Evolutionary conservation across 1,140 invertebrate species (phyloP).

Genomic region (Subanguina moxae): DNA sequence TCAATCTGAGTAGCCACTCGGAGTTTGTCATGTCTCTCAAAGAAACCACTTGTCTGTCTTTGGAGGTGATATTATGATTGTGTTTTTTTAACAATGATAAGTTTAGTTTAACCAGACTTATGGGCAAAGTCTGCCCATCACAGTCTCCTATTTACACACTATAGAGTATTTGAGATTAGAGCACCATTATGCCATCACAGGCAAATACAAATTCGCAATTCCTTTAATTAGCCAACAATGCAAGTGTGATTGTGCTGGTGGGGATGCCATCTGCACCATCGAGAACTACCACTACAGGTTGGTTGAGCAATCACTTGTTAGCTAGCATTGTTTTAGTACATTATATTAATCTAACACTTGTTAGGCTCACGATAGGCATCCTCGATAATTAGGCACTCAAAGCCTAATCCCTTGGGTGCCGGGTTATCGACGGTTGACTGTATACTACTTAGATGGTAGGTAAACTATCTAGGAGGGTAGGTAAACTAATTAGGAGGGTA

Average conservation of each 20-base stretch:
- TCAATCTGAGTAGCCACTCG: neutral
- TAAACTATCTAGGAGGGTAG: too few species aligned
- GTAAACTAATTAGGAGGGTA: too few species aligned
- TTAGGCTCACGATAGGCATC: neutral
- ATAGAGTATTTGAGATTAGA: constrained; percentile 47
- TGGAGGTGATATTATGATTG: neutral
- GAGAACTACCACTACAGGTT: constrained; percentile 50
- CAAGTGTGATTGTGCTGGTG: constrained; percentile 53
- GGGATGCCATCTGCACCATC: constrained; percentile 43
- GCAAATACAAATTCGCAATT: constrained; percentile 46
- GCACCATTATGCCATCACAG: constrained; percentile 50
- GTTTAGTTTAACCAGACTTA: neutral
- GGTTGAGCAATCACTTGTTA: neutral
- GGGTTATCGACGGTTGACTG: neutral
- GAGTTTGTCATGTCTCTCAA: neutral
- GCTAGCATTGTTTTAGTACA: too few species aligned
- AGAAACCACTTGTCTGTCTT: neutral
- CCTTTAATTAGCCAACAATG: constrained; percentile 40
- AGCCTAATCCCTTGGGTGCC: neutral
- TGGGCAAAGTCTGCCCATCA: neutral
- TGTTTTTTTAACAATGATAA: neutral
- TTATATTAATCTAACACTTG: neutral
- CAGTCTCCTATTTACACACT: constrained; percentile 46
- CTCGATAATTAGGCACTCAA: too few species aligned
- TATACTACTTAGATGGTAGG: neutral